phyloP scores from a whole-genome alignment of 2,797 vertebrate species.

The Aeoliscus strigatus region DNA sequence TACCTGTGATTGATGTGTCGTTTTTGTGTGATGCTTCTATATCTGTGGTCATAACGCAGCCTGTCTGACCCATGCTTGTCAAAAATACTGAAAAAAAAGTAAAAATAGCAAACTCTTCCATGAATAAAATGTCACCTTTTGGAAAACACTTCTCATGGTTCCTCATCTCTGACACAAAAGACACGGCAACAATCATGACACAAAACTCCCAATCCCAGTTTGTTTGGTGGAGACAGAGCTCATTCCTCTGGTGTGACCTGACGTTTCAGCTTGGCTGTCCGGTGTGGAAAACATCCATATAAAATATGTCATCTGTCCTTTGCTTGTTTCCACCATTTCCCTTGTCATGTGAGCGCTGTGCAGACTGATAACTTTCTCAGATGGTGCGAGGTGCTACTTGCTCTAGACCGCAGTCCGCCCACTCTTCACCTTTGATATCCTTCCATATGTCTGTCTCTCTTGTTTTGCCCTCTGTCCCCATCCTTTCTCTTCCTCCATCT shows the following conservation, averaged over 20 bases:
- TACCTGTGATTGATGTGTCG: too few species aligned
- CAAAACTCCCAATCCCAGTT: too few species aligned
- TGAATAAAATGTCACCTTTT: too few species aligned
- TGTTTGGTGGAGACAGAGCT: slow-evolving; percentile 5
- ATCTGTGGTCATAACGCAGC: too few species aligned
- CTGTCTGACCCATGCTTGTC: too few species aligned
- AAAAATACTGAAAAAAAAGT: too few species aligned
- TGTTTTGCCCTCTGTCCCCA: slow-evolving; percentile 26
- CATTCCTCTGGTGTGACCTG: slow-evolving; percentile 39
- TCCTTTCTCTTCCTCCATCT: background rate
- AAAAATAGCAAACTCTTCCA: too few species aligned
- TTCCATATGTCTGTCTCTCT: slow-evolving; percentile 29
- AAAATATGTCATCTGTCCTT: slow-evolving; percentile 57
- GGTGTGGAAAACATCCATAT: slow-evolving; percentile 46
- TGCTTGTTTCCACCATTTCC: slow-evolving; percentile 44
- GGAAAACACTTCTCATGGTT: too few species aligned
- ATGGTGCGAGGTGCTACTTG: slow-evolving; percentile 41
- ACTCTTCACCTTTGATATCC: slow-evolving; percentile 23
- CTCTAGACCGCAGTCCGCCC: slow-evolving; percentile 25
- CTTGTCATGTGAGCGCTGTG: slow-evolving; percentile 28
- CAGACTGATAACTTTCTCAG: slow-evolving; percentile 65
- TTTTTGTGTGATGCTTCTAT: too few species aligned
- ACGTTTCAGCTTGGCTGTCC: slow-evolving; percentile 34
- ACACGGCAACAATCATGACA: too few species aligned
- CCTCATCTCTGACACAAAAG: too few species aligned